Evolutionary conservation across 2,113 vertebrate genomes (phyloP).

Genomic region (Carlito syrichta): DNA sequence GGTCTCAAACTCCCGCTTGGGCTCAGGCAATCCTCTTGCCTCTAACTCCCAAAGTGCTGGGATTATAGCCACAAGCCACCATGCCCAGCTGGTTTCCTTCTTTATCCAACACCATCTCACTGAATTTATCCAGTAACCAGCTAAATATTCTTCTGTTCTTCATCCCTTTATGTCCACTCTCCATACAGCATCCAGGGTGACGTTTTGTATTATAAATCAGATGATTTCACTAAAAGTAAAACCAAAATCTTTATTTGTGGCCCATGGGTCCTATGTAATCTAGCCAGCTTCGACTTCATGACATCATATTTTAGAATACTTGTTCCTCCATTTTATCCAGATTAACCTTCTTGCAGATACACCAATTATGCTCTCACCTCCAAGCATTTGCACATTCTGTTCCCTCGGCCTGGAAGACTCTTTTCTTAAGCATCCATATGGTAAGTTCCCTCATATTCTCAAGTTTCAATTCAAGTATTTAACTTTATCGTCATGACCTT

Average conservation of each 20-base stretch:
- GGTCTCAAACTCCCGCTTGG: no score
- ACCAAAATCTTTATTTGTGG: background rate
- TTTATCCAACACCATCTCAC: background rate
- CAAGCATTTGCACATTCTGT: background rate
- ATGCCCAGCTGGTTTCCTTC: background rate
- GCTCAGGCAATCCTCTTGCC: no score
- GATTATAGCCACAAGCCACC: no score
- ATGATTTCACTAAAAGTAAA: background rate
- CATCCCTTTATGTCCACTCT: background rate
- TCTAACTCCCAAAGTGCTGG: no score
- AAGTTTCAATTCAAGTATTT: background rate
- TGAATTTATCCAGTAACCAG: background rate
- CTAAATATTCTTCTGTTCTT: no score
- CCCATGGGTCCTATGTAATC: background rate
- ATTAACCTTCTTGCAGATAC: background rate
- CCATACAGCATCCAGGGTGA: background rate
- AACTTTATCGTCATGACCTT: background rate
- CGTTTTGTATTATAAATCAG: background rate
- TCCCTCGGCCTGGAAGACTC: background rate
- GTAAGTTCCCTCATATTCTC: background rate
- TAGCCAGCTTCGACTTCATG: background rate
- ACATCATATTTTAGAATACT: background rate
- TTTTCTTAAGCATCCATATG: background rate
- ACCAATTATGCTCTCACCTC: background rate
- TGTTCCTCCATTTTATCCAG: background rate